These are phyloP conservation scores for Drosophila anceps DNA, from an alignment of 2,888 invertebrate genomes.

Conservation along the genomic window DNA sequence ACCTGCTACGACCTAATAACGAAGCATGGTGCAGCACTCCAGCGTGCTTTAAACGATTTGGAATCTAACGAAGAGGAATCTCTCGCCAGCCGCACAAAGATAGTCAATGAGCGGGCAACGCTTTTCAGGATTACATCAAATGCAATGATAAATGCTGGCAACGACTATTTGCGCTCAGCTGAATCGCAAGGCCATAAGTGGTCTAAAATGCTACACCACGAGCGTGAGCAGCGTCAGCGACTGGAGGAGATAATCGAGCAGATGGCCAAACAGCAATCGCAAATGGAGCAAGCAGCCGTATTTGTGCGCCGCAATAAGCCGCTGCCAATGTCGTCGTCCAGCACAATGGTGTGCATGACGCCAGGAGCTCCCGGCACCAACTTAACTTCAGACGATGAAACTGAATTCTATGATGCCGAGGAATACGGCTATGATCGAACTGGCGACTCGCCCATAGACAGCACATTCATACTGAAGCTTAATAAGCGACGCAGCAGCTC, in stretches of 20 bases:
- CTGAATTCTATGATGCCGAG: conserved; percentile 90
- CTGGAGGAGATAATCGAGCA: conserved; percentile 99
- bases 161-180: conserved; percentile 95
- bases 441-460: conserved; percentile 64
- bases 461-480: conserved; percentile 89
- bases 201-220: conserved; percentile 96
- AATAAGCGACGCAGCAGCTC: conserved; percentile 75
- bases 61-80: conserved; percentile 90
- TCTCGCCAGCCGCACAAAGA: conserved; percentile 91
- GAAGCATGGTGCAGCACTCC: conserved; percentile 94
- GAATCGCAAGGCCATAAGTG: conserved; percentile 96
- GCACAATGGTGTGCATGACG: conserved; percentile 27
- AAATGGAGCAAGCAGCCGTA: conserved; percentile 95
- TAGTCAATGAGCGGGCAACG: conserved; percentile 96
- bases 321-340: conserved; percentile 50
- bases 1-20: conserved; percentile 96
- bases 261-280: conserved; percentile 98
- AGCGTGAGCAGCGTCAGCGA: conserved; percentile 96
- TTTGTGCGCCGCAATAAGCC: conserved; percentile 75
- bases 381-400: conserved; percentile 89
- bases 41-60: conserved; percentile 91
- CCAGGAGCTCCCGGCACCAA: conserved; percentile 62
- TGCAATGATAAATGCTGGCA: conserved; percentile 98
- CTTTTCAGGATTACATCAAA: conserved; percentile 98
- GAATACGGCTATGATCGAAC: conserved; percentile 83